Conservation (phyloP, 2,888 invertebrate species). For the Nephrotoma flavescens region DNA sequence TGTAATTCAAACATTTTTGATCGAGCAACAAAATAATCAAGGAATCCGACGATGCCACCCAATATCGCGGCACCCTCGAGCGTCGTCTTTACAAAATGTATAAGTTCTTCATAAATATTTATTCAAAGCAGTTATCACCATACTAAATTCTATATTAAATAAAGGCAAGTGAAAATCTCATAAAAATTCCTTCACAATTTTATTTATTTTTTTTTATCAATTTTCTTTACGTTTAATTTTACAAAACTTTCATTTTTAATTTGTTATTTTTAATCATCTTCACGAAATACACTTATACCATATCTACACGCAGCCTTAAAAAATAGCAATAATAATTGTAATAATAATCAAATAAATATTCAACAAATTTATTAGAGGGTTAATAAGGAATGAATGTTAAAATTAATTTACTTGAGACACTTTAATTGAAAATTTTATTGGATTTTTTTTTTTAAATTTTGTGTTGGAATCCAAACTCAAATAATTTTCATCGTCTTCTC, state of each 20-base stretch:
- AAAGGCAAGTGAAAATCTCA: not conserved
- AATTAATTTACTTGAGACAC: not conserved
- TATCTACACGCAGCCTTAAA: not conserved
- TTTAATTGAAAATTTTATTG: not conserved
- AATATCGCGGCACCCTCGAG: too few relatives aligned
- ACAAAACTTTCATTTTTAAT: not conserved
- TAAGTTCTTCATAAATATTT: too few relatives aligned
- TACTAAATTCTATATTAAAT: not conserved
- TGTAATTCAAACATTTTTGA: too few relatives aligned
- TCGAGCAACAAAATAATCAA: too few relatives aligned
- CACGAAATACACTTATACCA: not conserved
- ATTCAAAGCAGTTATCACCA: too few relatives aligned
- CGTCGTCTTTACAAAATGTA: too few relatives aligned
- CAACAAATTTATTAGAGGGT: not conserved
- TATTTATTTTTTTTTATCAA: not conserved
- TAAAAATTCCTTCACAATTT: not conserved
- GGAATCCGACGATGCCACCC: too few relatives aligned
- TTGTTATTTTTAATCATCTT: not conserved
- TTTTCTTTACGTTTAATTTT: not conserved
- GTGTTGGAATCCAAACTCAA: not conserved
- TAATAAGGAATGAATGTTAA: not conserved
- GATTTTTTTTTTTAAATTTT: not conserved
- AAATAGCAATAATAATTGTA: not conserved
- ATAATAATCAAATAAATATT: not conserved
- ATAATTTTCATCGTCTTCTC: not conserved